phyloP scores from a whole-genome alignment of 2,888 invertebrate species.

The Lysandra bellargus region DNA sequence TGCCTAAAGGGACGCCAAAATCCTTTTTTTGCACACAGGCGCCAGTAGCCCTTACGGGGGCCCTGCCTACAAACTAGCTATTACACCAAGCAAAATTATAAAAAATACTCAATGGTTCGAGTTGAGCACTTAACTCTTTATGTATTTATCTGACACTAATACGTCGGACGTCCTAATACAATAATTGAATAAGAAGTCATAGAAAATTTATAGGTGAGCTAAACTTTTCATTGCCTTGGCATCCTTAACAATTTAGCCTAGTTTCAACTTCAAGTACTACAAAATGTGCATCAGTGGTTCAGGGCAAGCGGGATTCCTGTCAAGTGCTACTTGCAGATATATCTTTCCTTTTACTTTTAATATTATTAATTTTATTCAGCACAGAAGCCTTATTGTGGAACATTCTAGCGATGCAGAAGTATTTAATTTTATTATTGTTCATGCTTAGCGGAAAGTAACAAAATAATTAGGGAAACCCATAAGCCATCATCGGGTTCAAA shows the following conservation, averaged over 20 bases:
- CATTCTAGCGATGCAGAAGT: background rate
- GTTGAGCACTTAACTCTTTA: background rate
- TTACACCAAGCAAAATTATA: background rate
- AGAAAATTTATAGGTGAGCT: background rate
- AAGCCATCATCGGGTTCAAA: background rate
- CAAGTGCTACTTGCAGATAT: constrained; percentile 35
- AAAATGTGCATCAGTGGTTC: constrained; percentile 25
- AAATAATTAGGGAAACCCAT: background rate
- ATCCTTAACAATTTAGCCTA: constrained; percentile 23
- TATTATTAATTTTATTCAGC: constrained; percentile 13
- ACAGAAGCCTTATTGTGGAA: background rate
- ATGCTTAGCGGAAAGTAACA: background rate
- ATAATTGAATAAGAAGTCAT: constrained; percentile 25
- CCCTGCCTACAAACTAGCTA: background rate
- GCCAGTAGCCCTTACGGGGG: no score
- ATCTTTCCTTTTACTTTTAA: constrained; percentile 1
- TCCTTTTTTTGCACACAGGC: no score
- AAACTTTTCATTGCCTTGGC: constrained; percentile 14
- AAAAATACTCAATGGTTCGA: background rate
- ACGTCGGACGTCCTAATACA: background rate
- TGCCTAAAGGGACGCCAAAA: no score
- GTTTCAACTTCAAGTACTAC: background rate
- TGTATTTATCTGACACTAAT: background rate
- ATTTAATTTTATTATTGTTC: background rate
- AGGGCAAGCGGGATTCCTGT: constrained; percentile 37